Conservation (phyloP, 1,140 invertebrate genomes). For the Drosophila saltans region DNA sequence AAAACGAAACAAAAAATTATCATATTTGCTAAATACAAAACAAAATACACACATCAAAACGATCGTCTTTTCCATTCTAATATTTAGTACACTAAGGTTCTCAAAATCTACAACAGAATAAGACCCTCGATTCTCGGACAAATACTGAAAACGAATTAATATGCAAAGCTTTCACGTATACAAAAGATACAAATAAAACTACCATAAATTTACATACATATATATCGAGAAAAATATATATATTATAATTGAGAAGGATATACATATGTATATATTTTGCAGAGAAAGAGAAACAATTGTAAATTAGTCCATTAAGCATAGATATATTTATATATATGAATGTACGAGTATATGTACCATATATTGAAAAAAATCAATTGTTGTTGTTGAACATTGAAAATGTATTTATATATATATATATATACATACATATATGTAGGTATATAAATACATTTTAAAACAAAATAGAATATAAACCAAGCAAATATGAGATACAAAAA, state of each 20-base stretch:
- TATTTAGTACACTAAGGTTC: neutral
- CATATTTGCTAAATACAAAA: conserved; percentile 36
- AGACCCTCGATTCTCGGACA: neutral
- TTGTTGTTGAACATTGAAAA: conserved; percentile 88
- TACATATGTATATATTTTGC: conserved; percentile 23
- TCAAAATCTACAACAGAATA: neutral
- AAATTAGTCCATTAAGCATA: conserved; percentile 69
- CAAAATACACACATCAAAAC: conserved; percentile 30
- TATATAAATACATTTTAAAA: conserved; percentile 23
- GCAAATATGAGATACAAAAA: conserved; percentile 2
- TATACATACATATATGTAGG: conserved; percentile 1
- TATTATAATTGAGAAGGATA: conserved; percentile 18
- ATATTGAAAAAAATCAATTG: conserved; percentile 67
- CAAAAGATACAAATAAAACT: conserved; percentile 13
- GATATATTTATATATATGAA: conserved; percentile 59
- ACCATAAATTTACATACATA: conserved; percentile 12
- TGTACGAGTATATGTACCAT: conserved; percentile 3
- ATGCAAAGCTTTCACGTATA: conserved; percentile 41
- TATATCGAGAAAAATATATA: conserved; percentile 9
- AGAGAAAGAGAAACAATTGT: conserved; percentile 54
- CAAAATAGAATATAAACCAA: conserved; percentile 6
- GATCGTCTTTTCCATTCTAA: conserved; percentile 14
- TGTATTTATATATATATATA: conserved; percentile 59
- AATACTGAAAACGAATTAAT: conserved; percentile 41
- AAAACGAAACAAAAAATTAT: conserved; percentile 25